Conservation (phyloP, 2,113 vertebrate species). For the Prionailurus bengalensis region DNA sequence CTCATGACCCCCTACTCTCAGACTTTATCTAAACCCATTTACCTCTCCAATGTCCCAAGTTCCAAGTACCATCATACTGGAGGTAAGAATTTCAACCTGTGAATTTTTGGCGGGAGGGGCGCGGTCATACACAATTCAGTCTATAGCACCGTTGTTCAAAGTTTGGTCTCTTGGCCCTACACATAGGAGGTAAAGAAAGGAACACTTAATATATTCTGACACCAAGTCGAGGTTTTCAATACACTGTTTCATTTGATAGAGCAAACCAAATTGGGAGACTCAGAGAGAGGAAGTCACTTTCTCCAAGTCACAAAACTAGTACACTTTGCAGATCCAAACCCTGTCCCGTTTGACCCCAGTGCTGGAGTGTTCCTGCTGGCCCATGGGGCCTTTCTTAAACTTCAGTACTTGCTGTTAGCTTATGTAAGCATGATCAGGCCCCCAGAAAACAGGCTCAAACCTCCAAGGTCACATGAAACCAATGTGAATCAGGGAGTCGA, state of each 20-base stretch:
- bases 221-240: not conserved
- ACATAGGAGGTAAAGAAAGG: constrained; percentile 1
- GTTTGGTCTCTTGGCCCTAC: not conserved
- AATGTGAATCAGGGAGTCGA: constrained; percentile 41
- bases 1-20: not conserved
- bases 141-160: not conserved
- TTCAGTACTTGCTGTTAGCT: constrained; percentile 39
- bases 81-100: not conserved
- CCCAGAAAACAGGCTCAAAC: not conserved
- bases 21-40: not conserved
- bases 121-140: not conserved
- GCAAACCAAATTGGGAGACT: not conserved
- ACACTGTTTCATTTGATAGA: constrained; percentile 54
- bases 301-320: constrained; percentile 34
- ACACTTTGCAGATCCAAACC: not conserved
- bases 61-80: not conserved
- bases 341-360: not conserved
- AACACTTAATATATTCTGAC: constrained; percentile 12
- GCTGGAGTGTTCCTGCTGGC: not conserved
- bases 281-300: constrained; percentile 35
- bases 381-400: not conserved
- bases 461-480: constrained; percentile 40
- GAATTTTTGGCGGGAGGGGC: not conserved
- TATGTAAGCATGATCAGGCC: constrained; percentile 27
- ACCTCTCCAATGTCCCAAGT: not conserved